phyloP scores from a whole-genome alignment of 2,888 invertebrate species.

The Epistrophe grossulariae region DNA sequence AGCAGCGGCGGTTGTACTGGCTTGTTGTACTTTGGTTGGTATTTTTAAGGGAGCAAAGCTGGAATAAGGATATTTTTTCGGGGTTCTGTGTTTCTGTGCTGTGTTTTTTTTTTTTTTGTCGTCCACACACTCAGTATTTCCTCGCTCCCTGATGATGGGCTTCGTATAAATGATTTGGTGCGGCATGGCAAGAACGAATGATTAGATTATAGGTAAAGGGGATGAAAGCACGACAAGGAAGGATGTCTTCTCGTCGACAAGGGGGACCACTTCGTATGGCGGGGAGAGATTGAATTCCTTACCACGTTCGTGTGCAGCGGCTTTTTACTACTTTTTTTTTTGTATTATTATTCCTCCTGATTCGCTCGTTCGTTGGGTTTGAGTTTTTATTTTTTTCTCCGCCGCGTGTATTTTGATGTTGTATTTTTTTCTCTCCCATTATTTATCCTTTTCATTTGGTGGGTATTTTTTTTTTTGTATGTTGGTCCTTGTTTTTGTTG shows the following conservation, averaged over 20 bases:
- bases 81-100: constrained; percentile 41
- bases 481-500: constrained; percentile 43
- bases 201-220: constrained; percentile 34
- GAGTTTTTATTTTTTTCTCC: constrained; percentile 69
- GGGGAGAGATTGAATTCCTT: constrained; percentile 58
- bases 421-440: constrained; percentile 76
- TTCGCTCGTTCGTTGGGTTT: constrained; percentile 73
- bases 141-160: constrained; percentile 64
- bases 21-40: constrained; percentile 19
- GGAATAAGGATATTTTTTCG: constrained; percentile 69
- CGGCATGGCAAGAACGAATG: constrained; percentile 53
- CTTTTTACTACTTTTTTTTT: constrained; percentile 36
- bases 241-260: constrained; percentile 73
- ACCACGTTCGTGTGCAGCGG: constrained; percentile 72
- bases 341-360: constrained; percentile 66
- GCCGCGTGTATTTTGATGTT: constrained; percentile 76
- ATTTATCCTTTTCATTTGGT: constrained; percentile 75
- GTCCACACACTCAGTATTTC: constrained; percentile 62
- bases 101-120: constrained; percentile 38
- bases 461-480: constrained; percentile 44
- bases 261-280: constrained; percentile 35
- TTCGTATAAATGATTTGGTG: constrained; percentile 69
- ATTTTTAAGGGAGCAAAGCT: constrained; percentile 68
- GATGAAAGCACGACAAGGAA: constrained; percentile 72
- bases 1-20: not conserved